Percentiles rank a stretch among this genome's conserved stretches.
These are phyloP conservation scores for Pterobdella sp. DNA, from an alignment of 2,888 invertebrate species.

Conservation along the genomic window DNA sequence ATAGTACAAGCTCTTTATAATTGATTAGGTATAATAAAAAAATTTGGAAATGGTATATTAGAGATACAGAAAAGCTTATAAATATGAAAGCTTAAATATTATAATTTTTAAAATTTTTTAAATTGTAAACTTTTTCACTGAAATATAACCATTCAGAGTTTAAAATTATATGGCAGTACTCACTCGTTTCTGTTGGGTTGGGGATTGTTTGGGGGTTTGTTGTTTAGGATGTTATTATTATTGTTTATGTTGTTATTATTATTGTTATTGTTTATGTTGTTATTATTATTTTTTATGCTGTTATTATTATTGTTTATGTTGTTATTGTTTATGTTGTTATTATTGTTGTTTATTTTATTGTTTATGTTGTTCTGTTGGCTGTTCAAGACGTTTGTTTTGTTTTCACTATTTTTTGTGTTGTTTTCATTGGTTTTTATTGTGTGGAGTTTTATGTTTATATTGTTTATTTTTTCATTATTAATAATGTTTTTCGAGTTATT, in stretches of 20 bases:
- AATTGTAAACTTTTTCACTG: too few species aligned
- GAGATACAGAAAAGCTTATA: too few species aligned
- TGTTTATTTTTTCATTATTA: not conserved
- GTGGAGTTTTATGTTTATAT: not conserved
- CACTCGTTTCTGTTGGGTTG: too few species aligned
- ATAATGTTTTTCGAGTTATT: not conserved
- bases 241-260: not conserved
- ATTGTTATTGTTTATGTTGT: not conserved
- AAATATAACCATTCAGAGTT: too few species aligned
- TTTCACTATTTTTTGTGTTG: conserved; percentile 9
- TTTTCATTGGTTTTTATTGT: not conserved
- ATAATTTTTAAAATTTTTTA: too few species aligned
- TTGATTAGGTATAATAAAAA: too few species aligned
- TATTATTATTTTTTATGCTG: not conserved
- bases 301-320: not conserved
- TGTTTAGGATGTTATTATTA: not conserved
- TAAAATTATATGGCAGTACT: too few species aligned
- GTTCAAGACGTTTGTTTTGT: not conserved
- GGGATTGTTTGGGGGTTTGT: too few species aligned
- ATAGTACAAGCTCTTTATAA: too few species aligned
- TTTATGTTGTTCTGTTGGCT: not conserved
- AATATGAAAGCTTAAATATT: too few species aligned
- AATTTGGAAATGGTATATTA: too few species aligned
- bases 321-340: not conserved
- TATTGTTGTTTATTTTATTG: not conserved